Evolutionary conservation across 2,888 invertebrate genomes (phyloP), one percentile per base, ranked within the genome.

Genomic region (Volucella bombylans): DNA sequence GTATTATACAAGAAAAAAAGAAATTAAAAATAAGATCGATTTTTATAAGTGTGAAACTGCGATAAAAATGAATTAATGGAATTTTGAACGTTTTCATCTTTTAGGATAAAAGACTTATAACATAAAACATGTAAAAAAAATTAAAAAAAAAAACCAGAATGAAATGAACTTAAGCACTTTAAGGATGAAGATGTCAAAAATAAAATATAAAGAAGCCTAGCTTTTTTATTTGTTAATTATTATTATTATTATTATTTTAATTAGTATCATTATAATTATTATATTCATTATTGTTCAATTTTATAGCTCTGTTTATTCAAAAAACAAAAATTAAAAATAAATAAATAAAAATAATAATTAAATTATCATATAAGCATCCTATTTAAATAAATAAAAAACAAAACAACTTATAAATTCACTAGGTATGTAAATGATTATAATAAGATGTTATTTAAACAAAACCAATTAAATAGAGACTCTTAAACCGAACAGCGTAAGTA

Each of bases 61-160:
- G 81, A 86, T 81, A 78, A 79, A 74, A 62, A 69, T 76, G 80
- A 79, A 73, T 73, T 69, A 86, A 82, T 73, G 54, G 72, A 85
- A 85, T 81, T 86, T 87, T 82, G 76, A 87, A 76, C 71, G 77
- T 87, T 87, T 87, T 87, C 82, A 80, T 82, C 78, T 76, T 74
- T 82, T 86, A 86, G 86, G 69, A 82, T 82, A 87, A 86, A 87
- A 83, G 87, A 87, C 87, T 87, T 87, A 87, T 87, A 86, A 86
- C 71, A 83, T 76, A 74, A 79, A 86, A 62, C 78, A 68, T 77
- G 71, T 81, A 81, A 67, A 76, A 68, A 72, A 80, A 68, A 80
- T 50, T 31, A 4, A 69, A 15, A 52, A 73, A 80, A 15, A 62
- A 62, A 49, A 61, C 4, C 9, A 49, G 1, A 12, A 41, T 55